Evolutionary conservation across 2,797 vertebrate species (phyloP).

Genomic region (Crocidura indochinensis): DNA sequence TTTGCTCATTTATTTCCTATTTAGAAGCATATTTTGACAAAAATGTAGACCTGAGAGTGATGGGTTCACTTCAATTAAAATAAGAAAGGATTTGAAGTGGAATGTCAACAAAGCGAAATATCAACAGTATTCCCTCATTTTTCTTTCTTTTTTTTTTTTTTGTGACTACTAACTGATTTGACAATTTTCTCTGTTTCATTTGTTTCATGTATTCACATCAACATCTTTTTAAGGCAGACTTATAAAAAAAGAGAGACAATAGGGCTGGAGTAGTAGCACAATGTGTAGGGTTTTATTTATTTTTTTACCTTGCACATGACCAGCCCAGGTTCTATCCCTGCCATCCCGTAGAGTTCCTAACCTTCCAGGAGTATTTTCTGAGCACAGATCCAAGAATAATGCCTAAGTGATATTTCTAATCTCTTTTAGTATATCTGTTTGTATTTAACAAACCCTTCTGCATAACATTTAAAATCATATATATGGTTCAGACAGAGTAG

Average conservation of each 20-base stretch:
- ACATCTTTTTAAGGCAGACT: too few species aligned
- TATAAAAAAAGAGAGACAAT: too few species aligned
- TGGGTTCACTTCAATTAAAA: constrained; percentile 16
- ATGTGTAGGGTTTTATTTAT: too few species aligned
- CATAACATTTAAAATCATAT: neutral
- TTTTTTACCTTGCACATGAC: too few species aligned
- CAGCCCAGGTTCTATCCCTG: too few species aligned
- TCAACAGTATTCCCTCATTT: neutral
- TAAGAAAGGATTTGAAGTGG: neutral
- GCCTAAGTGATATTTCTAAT: neutral
- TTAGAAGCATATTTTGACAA: constrained; percentile 27
- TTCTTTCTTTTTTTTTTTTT: too few species aligned
- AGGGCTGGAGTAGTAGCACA: too few species aligned
- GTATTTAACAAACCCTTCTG: neutral
- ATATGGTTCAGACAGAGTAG: neutral
- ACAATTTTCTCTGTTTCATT: constrained; percentile 2
- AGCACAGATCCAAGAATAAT: too few species aligned
- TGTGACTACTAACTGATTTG: neutral
- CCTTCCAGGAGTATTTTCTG: too few species aligned
- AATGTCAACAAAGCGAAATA: neutral
- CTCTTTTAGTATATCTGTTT: neutral
- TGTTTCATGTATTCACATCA: constrained; percentile 7
- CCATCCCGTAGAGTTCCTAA: too few species aligned
- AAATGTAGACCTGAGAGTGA: constrained; percentile 21
- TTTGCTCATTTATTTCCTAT: constrained; percentile 37